Conservation (phyloP, 2,797 vertebrate genomes). For the Meda fulgida region DNA sequence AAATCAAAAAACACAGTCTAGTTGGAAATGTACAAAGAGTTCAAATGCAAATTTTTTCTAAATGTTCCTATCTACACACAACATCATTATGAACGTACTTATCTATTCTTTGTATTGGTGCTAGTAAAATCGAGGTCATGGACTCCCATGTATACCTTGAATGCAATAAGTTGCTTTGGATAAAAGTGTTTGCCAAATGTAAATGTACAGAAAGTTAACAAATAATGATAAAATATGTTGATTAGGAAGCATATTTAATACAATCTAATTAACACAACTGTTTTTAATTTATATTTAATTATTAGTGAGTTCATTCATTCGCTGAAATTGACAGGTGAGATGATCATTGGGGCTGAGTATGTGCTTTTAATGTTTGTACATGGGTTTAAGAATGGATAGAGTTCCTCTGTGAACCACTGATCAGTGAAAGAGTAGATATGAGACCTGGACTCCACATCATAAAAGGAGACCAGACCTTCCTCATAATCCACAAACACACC, state of each 20-base stretch:
- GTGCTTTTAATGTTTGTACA: not conserved
- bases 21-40: not conserved
- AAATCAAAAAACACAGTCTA: not conserved
- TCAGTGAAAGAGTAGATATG: conserved; percentile 40
- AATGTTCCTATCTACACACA: not conserved
- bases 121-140: not conserved
- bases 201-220: not conserved
- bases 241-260: not conserved
- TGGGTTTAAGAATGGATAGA: conserved; percentile 54
- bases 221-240: not conserved
- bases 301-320: not conserved
- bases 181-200: not conserved
- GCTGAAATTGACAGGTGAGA: not conserved
- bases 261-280: not conserved
- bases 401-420: conserved; percentile 39
- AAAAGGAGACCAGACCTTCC: conserved; percentile 58
- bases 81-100: not conserved
- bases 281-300: not conserved
- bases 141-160: not conserved
- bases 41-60: not conserved
- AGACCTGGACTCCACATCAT: conserved; percentile 43
- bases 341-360: conserved; percentile 46
- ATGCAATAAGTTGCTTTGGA: not conserved
- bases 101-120: not conserved
- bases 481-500: conserved; percentile 53